A percentile compares a stretch with the other conserved stretches of the same genome.
Evolutionary conservation across 2,888 invertebrate species (phyloP).

Genomic region (Amblyjoppa fuscipennis): DNA sequence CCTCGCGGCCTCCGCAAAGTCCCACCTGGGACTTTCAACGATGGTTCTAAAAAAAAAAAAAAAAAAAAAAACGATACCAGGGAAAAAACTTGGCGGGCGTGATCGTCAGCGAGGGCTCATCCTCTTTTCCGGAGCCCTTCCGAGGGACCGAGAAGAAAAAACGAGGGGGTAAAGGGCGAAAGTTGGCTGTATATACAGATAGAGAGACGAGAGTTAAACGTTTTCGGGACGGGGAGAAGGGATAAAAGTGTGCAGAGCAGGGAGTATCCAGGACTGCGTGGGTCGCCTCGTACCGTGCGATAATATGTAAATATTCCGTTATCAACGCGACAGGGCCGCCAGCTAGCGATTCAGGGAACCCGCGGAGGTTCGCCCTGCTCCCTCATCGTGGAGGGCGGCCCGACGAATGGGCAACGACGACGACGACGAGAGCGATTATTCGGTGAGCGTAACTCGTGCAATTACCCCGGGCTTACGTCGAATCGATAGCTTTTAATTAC

Average conservation of each 20-base stretch:
- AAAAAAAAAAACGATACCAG: background rate
- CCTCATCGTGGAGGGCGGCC: slow-evolving; percentile 57
- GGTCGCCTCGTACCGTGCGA: slow-evolving; percentile 73
- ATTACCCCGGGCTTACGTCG: slow-evolving; percentile 83
- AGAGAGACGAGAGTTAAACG: slow-evolving; percentile 49
- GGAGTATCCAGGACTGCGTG: slow-evolving; percentile 49
- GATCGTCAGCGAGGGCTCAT: slow-evolving; percentile 49
- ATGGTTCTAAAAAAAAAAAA: slow-evolving; percentile 50
- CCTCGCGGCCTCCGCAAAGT: slow-evolving; percentile 60
- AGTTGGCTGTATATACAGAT: slow-evolving; percentile 19
- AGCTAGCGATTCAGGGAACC: slow-evolving; percentile 66
- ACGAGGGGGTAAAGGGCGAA: slow-evolving; percentile 25
- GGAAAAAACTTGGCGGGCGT: slow-evolving; percentile 61
- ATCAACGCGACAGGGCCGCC: slow-evolving; percentile 75
- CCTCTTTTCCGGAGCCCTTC: slow-evolving; percentile 44
- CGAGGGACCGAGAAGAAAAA: slow-evolving; percentile 17
- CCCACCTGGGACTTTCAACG: slow-evolving; percentile 64
- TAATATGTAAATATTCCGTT: slow-evolving; percentile 85
- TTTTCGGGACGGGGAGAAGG: background rate
- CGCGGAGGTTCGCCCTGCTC: slow-evolving; percentile 71
- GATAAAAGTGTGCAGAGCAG: slow-evolving; percentile 10
- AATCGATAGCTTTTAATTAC: slow-evolving; percentile 84
- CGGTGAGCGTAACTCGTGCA: slow-evolving; percentile 83
- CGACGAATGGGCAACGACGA: slow-evolving; percentile 63
- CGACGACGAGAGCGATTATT: slow-evolving; percentile 80